phyloP scores from a whole-genome alignment of 2,888 invertebrate genomes.

The Beris chalybata region DNA sequence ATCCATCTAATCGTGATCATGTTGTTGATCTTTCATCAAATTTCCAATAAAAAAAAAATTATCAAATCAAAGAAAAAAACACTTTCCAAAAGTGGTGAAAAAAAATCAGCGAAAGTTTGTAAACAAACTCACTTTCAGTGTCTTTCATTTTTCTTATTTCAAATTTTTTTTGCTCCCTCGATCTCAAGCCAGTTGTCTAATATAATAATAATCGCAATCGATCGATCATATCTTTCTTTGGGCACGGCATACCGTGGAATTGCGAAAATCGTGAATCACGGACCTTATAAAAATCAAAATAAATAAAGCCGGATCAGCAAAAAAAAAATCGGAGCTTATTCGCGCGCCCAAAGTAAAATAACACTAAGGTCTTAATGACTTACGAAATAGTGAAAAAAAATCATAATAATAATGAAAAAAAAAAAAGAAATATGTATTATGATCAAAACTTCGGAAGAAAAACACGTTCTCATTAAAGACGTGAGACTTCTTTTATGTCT shows the following conservation, averaged over 20 bases:
- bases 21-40: background rate
- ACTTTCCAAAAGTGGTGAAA: conserved; percentile 2
- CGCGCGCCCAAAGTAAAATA: background rate
- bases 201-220: conserved; percentile 13
- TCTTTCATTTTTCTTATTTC: conserved; percentile 3
- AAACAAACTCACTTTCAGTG: conserved; percentile 20
- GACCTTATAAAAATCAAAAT: too few relatives aligned
- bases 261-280: too few relatives aligned
- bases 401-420: too few relatives aligned
- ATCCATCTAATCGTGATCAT: conserved; percentile 12
- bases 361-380: too few relatives aligned
- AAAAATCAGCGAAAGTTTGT: conserved; percentile 14
- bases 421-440: too few relatives aligned
- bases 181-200: background rate
- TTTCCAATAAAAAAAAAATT: background rate
- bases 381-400: too few relatives aligned
- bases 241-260: background rate
- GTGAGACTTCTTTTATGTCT: too few relatives aligned
- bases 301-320: too few relatives aligned
- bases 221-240: conserved; percentile 15
- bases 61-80: background rate
- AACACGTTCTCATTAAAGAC: too few relatives aligned
- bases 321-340: background rate
- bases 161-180: background rate
- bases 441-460: too few relatives aligned